These are phyloP conservation scores for Mustela nigripes DNA, from an alignment of 2,113 vertebrate species.

Conservation along the genomic window DNA sequence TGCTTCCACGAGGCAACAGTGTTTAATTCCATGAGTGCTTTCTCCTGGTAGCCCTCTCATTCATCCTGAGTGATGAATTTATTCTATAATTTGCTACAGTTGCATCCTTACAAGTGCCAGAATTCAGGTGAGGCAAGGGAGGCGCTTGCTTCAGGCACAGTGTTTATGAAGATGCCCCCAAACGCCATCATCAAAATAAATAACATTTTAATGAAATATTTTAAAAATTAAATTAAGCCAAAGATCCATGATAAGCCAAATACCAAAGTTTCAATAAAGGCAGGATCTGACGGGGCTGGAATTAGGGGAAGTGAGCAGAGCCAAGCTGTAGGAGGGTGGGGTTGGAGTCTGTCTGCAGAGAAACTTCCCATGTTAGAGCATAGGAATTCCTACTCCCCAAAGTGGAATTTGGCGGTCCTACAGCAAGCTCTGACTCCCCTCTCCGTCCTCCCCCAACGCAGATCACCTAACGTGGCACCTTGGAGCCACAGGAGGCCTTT, in stretches of 20 bases:
- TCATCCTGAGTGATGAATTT: background rate
- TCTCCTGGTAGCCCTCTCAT: background rate
- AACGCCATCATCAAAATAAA: background rate
- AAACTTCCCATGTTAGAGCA: background rate
- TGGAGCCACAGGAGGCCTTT: background rate
- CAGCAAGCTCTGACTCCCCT: background rate
- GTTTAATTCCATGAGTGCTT: background rate
- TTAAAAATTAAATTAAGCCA: background rate
- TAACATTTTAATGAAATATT: background rate
- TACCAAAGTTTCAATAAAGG: background rate
- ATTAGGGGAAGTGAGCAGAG: background rate
- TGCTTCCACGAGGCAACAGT: background rate
- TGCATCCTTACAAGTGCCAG: background rate
- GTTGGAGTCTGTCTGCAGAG: background rate
- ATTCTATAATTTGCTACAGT: background rate
- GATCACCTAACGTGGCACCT: too few species aligned
- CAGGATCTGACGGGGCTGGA: background rate
- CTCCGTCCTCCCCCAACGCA: background rate
- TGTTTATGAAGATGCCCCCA: background rate
- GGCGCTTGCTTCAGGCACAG: background rate
- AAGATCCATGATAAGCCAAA: background rate
- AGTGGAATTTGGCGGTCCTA: background rate
- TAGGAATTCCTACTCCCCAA: background rate
- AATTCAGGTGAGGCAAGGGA: background rate
- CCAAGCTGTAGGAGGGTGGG: background rate